Percentiles rank a stretch among this genome's conserved stretches.
These are phyloP conservation scores for Paelopatides confundens DNA, from an alignment of 53 echinoderm and acorn worm species.

Conservation along the genomic window DNA sequence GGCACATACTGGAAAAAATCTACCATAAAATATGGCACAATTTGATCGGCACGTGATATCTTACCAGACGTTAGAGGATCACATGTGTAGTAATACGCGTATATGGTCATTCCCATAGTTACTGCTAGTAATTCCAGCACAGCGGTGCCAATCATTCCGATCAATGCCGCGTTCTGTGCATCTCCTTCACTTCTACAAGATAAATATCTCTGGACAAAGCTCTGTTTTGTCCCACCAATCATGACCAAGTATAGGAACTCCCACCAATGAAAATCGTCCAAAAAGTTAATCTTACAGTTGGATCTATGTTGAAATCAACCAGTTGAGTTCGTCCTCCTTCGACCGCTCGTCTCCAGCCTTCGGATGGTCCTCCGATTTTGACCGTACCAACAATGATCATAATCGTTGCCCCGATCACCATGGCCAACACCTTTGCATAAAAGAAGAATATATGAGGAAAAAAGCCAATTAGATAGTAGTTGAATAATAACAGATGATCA, in stretches of 20 bases:
- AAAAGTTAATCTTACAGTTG: background rate
- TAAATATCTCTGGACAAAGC: constrained; percentile 25
- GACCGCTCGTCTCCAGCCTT: constrained; percentile 28
- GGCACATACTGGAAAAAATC: constrained; percentile 43
- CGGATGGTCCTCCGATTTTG: constrained; percentile 7
- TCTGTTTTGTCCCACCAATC: background rate
- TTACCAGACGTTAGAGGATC: constrained; percentile 5
- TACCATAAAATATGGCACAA: constrained; percentile 51
- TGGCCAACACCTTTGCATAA: background rate
- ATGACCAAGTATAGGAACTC: background rate
- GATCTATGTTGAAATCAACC: constrained; percentile 45
- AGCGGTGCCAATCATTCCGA: constrained; percentile 19
- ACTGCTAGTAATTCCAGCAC: constrained; percentile 33
- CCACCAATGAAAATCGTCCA: constrained; percentile 30
- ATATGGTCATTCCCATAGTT: constrained; percentile 33
- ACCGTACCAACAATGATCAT: constrained; percentile 34
- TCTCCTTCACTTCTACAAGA: constrained; percentile 18
- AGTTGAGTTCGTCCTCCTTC: constrained; percentile 12
- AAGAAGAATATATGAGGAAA: background rate
- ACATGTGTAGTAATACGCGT: constrained; percentile 40
- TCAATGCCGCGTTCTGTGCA: constrained; percentile 6
- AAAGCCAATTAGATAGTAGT: too few relatives aligned
- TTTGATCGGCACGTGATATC: constrained; percentile 50
- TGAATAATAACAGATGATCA: too few relatives aligned
- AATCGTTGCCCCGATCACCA: background rate